These are phyloP conservation scores for Nymphalis c-album DNA, from an alignment of 2,888 invertebrate species.

Conservation along the genomic window DNA sequence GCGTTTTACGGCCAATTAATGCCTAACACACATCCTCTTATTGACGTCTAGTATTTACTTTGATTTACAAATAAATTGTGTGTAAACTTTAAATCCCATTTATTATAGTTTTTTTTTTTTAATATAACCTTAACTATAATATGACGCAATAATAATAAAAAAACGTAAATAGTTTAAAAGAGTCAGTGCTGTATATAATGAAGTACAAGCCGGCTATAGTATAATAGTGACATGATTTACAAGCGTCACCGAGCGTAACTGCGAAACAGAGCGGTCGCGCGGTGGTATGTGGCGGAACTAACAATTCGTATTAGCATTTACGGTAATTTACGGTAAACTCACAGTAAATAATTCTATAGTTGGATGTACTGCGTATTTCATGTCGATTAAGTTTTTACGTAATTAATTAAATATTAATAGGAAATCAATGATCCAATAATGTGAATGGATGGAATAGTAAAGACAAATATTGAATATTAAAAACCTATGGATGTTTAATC, in stretches of 20 bases:
- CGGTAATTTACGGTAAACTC: conserved; percentile 58
- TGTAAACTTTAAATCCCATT: conserved; percentile 1
- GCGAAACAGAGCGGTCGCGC: conserved; percentile 52
- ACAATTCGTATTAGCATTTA: conserved; percentile 66
- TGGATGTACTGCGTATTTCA: conserved; percentile 51
- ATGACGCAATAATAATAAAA: neutral
- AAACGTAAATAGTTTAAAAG: neutral
- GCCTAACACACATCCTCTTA: conserved; percentile 39
- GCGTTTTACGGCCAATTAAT: conserved; percentile 66
- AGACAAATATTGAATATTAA: too few species aligned
- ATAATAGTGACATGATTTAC: conserved; percentile 33
- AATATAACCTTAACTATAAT: neutral
- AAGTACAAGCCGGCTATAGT: conserved; percentile 28
- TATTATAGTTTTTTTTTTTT: neutral
- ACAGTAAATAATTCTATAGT: conserved; percentile 47
- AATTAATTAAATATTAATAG: too few species aligned
- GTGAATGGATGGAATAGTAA: too few species aligned
- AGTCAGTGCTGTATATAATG: neutral
- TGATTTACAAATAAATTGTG: conserved; percentile 34
- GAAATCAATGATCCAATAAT: too few species aligned
- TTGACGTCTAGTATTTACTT: conserved; percentile 34
- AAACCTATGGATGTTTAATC: too few species aligned
- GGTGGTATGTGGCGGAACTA: conserved; percentile 72
- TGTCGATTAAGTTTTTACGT: conserved; percentile 41
- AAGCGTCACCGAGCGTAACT: conserved; percentile 54